Conservation (phyloP, 2,888 invertebrate species). For the Chalcosyrphus nemorum region DNA sequence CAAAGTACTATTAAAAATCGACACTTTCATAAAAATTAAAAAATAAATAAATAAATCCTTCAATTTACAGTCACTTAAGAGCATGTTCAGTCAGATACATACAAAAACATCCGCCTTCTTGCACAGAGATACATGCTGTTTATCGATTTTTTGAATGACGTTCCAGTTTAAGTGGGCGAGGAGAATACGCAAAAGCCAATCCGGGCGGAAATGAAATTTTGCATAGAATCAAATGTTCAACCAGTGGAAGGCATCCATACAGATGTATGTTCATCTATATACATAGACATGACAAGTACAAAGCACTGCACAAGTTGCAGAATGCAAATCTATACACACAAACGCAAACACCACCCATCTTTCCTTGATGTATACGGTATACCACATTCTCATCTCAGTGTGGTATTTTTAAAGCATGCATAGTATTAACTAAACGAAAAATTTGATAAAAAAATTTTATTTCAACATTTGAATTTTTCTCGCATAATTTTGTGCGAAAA, state of each 20-base stretch:
- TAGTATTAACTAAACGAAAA: no score
- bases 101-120: background rate
- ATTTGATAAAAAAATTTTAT: background rate
- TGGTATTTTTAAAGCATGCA: background rate
- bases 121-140: background rate
- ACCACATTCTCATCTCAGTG: background rate
- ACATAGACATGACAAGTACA: background rate
- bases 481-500: background rate
- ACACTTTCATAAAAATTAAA: no score
- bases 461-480: background rate
- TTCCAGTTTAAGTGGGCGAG: background rate
- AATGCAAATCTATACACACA: no score
- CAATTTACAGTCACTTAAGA: background rate
- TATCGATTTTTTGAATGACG: conserved; percentile 37
- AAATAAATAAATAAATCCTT: background rate
- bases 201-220: conserved; percentile 32
- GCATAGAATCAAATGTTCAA: conserved; percentile 40
- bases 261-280: no score
- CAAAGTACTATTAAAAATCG: no score
- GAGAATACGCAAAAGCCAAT: conserved; percentile 26
- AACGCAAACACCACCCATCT: background rate
- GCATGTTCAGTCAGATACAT: background rate
- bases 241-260: no score
- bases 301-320: background rate
- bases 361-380: no score